Evolutionary conservation across 1,140 invertebrate genomes (phyloP).

Genomic region (Vollenhovia emeryi): DNA sequence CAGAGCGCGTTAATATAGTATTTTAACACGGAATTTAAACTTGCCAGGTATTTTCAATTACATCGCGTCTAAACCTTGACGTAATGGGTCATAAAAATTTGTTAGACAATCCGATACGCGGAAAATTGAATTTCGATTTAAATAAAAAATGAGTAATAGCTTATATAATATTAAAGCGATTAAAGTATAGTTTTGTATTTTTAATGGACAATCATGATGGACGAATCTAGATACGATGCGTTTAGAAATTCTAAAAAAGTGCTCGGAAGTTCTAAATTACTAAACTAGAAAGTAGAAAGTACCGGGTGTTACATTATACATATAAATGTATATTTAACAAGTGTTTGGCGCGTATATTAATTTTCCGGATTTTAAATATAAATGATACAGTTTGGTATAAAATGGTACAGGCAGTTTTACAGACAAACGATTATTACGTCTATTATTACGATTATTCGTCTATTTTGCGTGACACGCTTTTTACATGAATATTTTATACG

Average conservation of each 20-base stretch:
- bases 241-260: background rate
- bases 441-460: too few species aligned
- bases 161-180: background rate
- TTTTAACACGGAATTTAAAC: background rate
- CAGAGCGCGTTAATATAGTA: background rate
- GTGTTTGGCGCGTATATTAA: too few species aligned
- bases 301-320: too few species aligned
- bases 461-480: background rate
- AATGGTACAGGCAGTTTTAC: background rate
- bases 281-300: too few species aligned
- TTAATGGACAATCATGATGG: background rate
- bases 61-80: background rate
- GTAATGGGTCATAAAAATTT: background rate
- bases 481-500: background rate
- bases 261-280: too few species aligned
- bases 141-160: background rate
- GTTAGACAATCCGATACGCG: background rate
- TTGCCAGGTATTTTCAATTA: background rate
- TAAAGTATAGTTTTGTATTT: background rate
- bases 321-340: too few species aligned
- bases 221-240: background rate
- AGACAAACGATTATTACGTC: background rate
- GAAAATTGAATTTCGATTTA: background rate
- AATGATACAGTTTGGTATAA: too few species aligned
- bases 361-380: too few species aligned